A percentile compares a stretch with the other conserved stretches of the same genome.
These are phyloP conservation scores for Cataglyphis altisquamis DNA, from an alignment of 2,888 invertebrate species.

Conservation along the genomic window DNA sequence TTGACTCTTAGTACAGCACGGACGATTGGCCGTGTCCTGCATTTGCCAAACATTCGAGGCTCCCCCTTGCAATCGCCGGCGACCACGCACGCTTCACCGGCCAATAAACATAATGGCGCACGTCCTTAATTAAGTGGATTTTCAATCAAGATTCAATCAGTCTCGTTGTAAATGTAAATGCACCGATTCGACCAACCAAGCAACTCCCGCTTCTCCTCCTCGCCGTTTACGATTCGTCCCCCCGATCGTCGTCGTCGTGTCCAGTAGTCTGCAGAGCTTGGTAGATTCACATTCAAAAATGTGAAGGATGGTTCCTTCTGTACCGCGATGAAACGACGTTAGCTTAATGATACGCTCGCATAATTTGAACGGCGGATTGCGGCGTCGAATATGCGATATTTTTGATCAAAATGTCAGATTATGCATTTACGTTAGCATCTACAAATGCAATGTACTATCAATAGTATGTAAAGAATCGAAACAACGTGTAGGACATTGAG, in stretches of 20 bases:
- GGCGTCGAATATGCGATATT: not conserved
- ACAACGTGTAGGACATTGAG: not conserved
- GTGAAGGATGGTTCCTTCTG: constrained; percentile 26
- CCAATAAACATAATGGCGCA: constrained; percentile 81
- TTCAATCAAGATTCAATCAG: constrained; percentile 84
- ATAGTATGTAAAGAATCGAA: not conserved
- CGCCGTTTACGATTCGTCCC: constrained; percentile 26
- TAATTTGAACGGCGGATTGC: constrained; percentile 19
- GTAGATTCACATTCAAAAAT: constrained; percentile 54
- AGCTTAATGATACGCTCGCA: not conserved
- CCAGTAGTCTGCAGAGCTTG: constrained; percentile 42
- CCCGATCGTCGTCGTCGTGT: constrained; percentile 42
- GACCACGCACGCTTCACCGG: constrained; percentile 64
- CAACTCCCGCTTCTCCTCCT: constrained; percentile 59
- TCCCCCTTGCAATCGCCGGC: constrained; percentile 49
- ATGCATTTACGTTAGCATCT: not conserved
- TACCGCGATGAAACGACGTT: not conserved
- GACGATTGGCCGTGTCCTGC: constrained; percentile 69
- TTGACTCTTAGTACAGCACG: constrained; percentile 63
- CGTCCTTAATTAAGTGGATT: constrained; percentile 83
- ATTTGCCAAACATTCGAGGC: constrained; percentile 68
- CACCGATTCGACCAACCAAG: constrained; percentile 64
- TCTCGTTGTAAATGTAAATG: constrained; percentile 84
- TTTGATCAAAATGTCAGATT: not conserved
- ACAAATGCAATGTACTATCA: not conserved